These are phyloP conservation scores for Neodiprion pinetum DNA, from an alignment of 1,140 invertebrate genomes.

Conservation along the genomic window DNA sequence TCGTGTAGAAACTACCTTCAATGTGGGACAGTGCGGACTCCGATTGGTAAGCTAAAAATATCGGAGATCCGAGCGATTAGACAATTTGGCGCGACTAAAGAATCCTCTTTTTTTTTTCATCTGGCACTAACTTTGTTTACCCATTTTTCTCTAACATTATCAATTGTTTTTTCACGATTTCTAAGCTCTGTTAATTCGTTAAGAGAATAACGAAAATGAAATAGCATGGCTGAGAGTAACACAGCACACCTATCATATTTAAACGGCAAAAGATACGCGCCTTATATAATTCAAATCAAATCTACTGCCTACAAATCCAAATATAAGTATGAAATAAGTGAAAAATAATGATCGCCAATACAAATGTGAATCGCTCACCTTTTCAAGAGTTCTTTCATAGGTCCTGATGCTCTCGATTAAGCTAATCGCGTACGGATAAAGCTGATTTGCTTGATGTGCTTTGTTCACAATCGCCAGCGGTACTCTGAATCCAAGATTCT, in stretches of 20 bases:
- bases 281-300: too few species aligned
- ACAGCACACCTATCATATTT: neutral
- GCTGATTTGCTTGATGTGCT: conserved; percentile 97
- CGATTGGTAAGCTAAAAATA: conserved; percentile 61
- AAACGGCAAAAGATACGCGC: neutral
- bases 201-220: neutral
- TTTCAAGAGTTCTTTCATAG: conserved; percentile 95
- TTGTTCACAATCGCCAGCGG: conserved; percentile 98
- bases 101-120: neutral
- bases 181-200: neutral
- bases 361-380: conserved; percentile 69
- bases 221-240: neutral
- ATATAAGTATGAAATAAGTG: too few species aligned
- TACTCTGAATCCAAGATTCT: conserved; percentile 95
- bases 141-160: too few species aligned
- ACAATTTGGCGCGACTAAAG: conserved; percentile 18
- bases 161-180: neutral
- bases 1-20: conserved; percentile 53
- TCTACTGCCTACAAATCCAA: too few species aligned
- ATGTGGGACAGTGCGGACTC: conserved; percentile 56
- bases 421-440: conserved; percentile 99
- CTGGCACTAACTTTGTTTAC: neutral
- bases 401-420: conserved; percentile 97
- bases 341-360: neutral
- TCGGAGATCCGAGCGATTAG: conserved; percentile 54